Base-by-base conservation (phyloP, 2,113 vertebrate genomes). In the Pleuronectes platessa region DNA sequence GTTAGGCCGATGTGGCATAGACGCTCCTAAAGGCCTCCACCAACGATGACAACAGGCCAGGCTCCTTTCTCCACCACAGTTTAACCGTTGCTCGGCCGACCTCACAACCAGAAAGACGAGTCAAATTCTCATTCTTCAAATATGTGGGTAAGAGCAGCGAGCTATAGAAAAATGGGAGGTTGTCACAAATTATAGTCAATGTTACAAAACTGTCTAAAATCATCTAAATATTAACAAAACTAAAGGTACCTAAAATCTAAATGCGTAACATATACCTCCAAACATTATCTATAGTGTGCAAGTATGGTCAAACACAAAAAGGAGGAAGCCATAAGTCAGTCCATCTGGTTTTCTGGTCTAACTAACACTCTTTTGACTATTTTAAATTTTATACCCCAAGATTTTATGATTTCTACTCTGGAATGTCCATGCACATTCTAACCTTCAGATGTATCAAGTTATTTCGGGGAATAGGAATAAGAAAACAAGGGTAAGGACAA, bases 81-180 rank as follows among this genome's bases (percentile, higher is more conserved):
- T 93, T 81, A 93, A 93, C 94, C 71, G 91, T 88, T 88, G 73
- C 71, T 64, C 2, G 23, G 54, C 68, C 78, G 79, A 84, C 77
- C 82, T 75, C 83, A 86, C 61, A 79, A 42, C 45, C 42, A 63
- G 63, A 20, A 68, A 68, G 51, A 5, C 23, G 5, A 56, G 54
- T 37, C 9, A 2, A 9, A 42, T 13, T 42, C 12, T n/a, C 20
- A 10, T 21, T 54, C 51, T 10, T 10, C 20, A 10, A 42, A 13
- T 42, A 12, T 42, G 18, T n/a, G 21, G 18, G 4, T 31, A 2
- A 7, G 20, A 54, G 20, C 20, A 27, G 60, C 12, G 26, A 27
- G 20, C 17, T 49, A 27, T 21, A 55, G 11, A 10, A 15, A n/a
- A 4, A 15, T 2, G 37, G 12, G 8, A 37, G 62, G 18, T 51